A percentile compares a stretch with the other conserved stretches of the same genome.
Evolutionary conservation across 2,888 invertebrate genomes (phyloP).

Genomic region (Cotesia congregata): DNA sequence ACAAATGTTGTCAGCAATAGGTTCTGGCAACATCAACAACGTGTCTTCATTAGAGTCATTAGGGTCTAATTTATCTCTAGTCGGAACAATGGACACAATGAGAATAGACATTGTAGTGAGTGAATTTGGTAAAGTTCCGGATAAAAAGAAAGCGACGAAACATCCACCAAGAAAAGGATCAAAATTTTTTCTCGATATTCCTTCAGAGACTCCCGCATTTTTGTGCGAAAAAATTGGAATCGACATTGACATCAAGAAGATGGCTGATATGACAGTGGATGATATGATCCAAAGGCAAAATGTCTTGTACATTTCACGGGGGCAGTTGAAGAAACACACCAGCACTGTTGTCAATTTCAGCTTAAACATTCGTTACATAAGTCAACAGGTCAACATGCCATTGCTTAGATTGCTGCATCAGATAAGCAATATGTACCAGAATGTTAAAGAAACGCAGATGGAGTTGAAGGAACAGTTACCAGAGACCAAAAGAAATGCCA

Average conservation of each 20-base stretch:
- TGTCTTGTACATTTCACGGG: slow-evolving; percentile 87
- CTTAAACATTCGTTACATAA: slow-evolving; percentile 88
- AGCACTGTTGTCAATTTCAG: slow-evolving; percentile 93
- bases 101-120: slow-evolving; percentile 96
- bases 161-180: slow-evolving; percentile 61
- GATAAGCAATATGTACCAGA: slow-evolving; percentile 97
- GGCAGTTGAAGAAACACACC: slow-evolving; percentile 90
- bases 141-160: slow-evolving; percentile 73
- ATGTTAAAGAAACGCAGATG: slow-evolving; percentile 93
- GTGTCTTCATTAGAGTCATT: slow-evolving; percentile 86
- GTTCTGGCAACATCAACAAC: slow-evolving; percentile 73
- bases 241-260: slow-evolving; percentile 90
- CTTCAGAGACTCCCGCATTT: slow-evolving; percentile 88
- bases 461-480: slow-evolving; percentile 85
- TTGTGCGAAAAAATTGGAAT: slow-evolving; percentile 92
- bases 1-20: slow-evolving; percentile 77
- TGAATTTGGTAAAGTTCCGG: slow-evolving; percentile 80
- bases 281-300: slow-evolving; percentile 87
- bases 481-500: slow-evolving; percentile 60
- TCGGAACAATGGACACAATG: slow-evolving; percentile 89
- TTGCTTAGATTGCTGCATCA: slow-evolving; percentile 92
- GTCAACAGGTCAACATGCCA: slow-evolving; percentile 98
- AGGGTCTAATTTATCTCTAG: slow-evolving; percentile 87
- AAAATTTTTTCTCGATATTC: slow-evolving; percentile 74
- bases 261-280: slow-evolving; percentile 90